phyloP scores from a whole-genome alignment of 2,113 vertebrate genomes.

The Stigmatopora argus region DNA sequence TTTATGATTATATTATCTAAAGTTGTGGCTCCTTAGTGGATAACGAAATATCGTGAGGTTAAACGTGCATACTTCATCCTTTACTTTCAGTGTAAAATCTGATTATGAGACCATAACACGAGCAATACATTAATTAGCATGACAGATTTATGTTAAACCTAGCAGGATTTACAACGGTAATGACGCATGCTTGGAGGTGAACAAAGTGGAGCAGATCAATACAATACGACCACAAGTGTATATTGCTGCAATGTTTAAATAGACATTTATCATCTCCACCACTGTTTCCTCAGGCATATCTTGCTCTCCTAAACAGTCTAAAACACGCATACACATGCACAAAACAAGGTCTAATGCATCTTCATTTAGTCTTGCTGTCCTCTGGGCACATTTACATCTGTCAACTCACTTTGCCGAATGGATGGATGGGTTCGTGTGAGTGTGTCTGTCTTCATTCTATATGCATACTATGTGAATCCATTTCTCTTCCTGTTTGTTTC shows the following conservation, averaged over 20 bases:
- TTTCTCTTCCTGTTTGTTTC: constrained; percentile 28
- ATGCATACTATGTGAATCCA: constrained; percentile 24
- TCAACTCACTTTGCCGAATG: constrained; percentile 57
- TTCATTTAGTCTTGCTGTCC: constrained; percentile 66
- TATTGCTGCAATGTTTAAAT: constrained; percentile 39
- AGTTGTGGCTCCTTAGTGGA: background rate
- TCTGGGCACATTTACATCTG: constrained; percentile 70
- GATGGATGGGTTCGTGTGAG: constrained; percentile 45
- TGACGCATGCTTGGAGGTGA: constrained; percentile 8
- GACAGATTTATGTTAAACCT: background rate
- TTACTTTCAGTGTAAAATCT: background rate
- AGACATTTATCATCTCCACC: constrained; percentile 45
- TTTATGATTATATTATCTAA: too few species aligned
- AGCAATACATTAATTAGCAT: constrained; percentile 7
- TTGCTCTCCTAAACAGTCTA: background rate
- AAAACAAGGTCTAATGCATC: constrained; percentile 55
- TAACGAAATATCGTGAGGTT: background rate
- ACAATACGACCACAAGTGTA: constrained; percentile 19
- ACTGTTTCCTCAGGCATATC: constrained; percentile 20
- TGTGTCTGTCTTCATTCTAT: constrained; percentile 29
- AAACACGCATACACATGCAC: constrained; percentile 9
- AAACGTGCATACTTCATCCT: background rate
- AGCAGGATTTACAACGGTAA: background rate
- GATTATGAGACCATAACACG: background rate
- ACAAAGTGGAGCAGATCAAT: background rate